Base-by-base conservation (phyloP, 2,888 invertebrate genomes). In the Cerastoderma edule region DNA sequence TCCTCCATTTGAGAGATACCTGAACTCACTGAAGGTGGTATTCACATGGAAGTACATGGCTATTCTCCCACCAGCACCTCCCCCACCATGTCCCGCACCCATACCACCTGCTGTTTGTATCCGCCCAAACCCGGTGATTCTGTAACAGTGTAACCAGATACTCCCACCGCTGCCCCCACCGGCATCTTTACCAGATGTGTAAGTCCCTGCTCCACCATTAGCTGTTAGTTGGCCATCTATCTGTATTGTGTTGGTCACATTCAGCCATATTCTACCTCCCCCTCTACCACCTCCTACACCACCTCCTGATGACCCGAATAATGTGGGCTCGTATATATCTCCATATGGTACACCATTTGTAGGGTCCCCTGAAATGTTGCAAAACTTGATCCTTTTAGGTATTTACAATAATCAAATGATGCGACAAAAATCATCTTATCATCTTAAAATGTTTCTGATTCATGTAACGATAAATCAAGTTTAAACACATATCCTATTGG, bases 151-250 rank as follows among this genome's bases (percentile, higher is more conserved):
- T 13, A 89, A 76, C 86, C 87, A 87, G 13, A 89, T 83, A 66
- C 87, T 87, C 0, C 89, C 89, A 6, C 88, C 89, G 67, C 88
- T 88, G 0, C 88, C 89, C 8, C 89, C 89, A 16, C 89, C 89
- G 48, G 84, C 77, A n/a, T 64, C 68, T 10, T 71, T 50, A n/a
- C 68, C 75, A 0, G 71, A 50, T 6, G 79, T 50, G 8, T 70
- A 79, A 10, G 30, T 3, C 16, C 86, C 86, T 28, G 78, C 83
- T 24, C 63, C 79, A 16, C 83, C 89, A 72, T 83, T 87, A 10
- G 86, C 85, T 1, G 87, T 84, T 16, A 89, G 68, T 1, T 72
- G 22, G 1, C 89, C 89, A 67, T 89, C 88, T 22, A 89, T 83
- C 19, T 83, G 80, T 10, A 89, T 60, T 0, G 88, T 88, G 78